Evolutionary conservation across 2,797 vertebrate genomes (phyloP).

Genomic region (Sebastolobus alascanus): DNA sequence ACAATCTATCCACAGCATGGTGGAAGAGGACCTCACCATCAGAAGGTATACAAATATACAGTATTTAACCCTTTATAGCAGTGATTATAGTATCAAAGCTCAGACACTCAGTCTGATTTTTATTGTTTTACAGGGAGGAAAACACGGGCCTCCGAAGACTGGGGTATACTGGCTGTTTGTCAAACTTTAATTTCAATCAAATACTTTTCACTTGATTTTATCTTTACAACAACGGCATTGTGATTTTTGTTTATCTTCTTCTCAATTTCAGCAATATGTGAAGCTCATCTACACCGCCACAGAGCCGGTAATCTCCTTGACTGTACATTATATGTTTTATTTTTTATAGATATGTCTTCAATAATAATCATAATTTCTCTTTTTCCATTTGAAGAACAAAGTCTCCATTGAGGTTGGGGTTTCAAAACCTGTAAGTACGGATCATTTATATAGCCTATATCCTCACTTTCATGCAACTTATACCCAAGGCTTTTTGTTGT

Average conservation of each 20-base stretch:
- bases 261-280: constrained; percentile 64
- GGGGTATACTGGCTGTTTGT: constrained; percentile 31
- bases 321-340: not conserved
- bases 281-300: constrained; percentile 65
- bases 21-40: constrained; percentile 1
- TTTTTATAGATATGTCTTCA: not conserved
- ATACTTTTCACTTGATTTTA: not conserved
- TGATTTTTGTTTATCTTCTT: not conserved
- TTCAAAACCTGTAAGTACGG: constrained; percentile 64
- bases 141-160: constrained; percentile 13
- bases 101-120: not conserved
- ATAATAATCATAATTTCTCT: constrained; percentile 4
- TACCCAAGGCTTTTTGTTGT: no score
- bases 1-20: constrained; percentile 8
- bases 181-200: not conserved
- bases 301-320: constrained; percentile 50
- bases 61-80: not conserved
- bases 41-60: constrained; percentile 8
- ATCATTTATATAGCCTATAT: not conserved
- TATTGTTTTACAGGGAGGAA: constrained; percentile 46
- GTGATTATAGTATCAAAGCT: not conserved
- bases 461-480: no score
- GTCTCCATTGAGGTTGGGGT: constrained; percentile 68
- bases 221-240: not conserved
- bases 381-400: constrained; percentile 54